Evolutionary conservation across 1,140 invertebrate genomes (phyloP).

Genomic region (Neodiprion virginianus): DNA sequence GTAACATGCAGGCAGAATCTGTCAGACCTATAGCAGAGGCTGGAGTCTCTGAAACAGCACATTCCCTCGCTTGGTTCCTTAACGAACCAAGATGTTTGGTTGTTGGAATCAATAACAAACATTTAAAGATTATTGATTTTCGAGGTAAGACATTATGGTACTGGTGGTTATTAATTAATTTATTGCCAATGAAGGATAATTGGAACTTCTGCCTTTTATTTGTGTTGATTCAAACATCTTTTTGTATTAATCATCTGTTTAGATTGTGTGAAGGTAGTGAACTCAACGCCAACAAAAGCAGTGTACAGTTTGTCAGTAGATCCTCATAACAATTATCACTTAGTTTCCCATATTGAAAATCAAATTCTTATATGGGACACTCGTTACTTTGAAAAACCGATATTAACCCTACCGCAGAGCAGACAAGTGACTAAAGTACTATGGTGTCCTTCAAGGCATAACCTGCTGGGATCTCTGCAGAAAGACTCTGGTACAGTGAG

Average conservation of each 20-base stretch:
- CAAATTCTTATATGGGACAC: conserved; percentile 88
- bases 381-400: conserved; percentile 84
- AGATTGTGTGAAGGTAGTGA: conserved; percentile 77
- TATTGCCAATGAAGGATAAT: conserved; percentile 26
- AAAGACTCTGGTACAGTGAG: conserved; percentile 65
- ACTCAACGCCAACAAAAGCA: conserved; percentile 79
- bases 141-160: conserved; percentile 69
- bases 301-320: conserved; percentile 84
- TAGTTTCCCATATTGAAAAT: conserved; percentile 85
- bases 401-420: conserved; percentile 74
- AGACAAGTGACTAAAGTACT: conserved; percentile 77
- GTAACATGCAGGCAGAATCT: conserved; percentile 49
- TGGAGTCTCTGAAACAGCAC: conserved; percentile 81
- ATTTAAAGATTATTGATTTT: conserved; percentile 90
- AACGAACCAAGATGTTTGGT: conserved; percentile 77
- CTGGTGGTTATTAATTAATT: conserved; percentile 15
- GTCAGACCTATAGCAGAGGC: conserved; percentile 69
- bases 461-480: conserved; percentile 77
- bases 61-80: conserved; percentile 87
- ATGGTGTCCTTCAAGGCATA: conserved; percentile 90
- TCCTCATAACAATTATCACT: conserved; percentile 75
- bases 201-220: conserved; percentile 18
- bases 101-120: conserved; percentile 88
- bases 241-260: conserved; percentile 14
- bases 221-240: conserved; percentile 8